Conservation (phyloP, 2,113 vertebrate genomes). For the Daboia siamensis region DNA sequence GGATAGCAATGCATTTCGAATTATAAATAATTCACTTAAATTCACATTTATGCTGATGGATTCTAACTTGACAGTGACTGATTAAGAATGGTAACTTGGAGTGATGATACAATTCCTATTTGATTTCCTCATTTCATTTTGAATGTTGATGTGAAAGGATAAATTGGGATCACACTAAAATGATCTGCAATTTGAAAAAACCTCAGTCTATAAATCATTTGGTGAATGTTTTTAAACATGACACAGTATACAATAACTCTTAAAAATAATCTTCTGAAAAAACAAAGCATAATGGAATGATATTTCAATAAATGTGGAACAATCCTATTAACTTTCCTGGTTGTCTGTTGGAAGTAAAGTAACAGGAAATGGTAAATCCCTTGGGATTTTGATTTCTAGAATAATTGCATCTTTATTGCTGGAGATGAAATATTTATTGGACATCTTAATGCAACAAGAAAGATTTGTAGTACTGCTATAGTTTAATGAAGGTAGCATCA, state of each 20-base stretch:
- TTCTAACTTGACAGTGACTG: neutral
- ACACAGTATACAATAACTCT: conserved; percentile 7
- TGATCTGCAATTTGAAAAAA: conserved; percentile 37
- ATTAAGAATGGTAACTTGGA: neutral
- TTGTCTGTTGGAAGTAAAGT: fast-evolving
- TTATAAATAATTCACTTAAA: neutral
- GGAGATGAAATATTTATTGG: conserved; percentile 26
- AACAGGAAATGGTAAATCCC: neutral
- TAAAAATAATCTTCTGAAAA: conserved; percentile 27
- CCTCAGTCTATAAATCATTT: conserved; percentile 33
- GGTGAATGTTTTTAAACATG: neutral
- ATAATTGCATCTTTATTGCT: conserved; percentile 36
- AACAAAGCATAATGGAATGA: neutral
- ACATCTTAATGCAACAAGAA: neutral
- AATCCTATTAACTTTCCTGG: neutral
- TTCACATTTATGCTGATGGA: neutral
- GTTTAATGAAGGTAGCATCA: neutral
- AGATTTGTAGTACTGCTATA: neutral
- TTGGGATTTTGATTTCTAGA: neutral
- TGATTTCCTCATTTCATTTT: neutral
- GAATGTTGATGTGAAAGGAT: neutral
- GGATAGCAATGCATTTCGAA: neutral
- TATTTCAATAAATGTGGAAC: neutral
- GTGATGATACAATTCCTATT: neutral
- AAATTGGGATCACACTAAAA: conserved; percentile 30